phyloP scores from a whole-genome alignment of 2,888 invertebrate genomes.

The Dryomyza anilis region DNA sequence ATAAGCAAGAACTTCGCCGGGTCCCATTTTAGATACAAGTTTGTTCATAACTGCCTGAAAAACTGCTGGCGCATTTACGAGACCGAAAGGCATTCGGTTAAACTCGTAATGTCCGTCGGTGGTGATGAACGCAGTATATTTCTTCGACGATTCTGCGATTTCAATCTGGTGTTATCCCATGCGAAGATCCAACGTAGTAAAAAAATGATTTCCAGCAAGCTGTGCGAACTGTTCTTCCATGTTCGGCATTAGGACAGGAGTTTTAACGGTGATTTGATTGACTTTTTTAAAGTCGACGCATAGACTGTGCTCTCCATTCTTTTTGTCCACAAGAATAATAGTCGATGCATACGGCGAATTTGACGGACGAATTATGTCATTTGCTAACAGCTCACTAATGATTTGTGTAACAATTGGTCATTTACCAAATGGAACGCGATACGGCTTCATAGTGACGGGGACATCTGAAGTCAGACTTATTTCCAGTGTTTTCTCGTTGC shows the following conservation, averaged over 20 bases:
- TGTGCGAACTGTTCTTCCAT: constrained; percentile 33
- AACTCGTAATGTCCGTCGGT: constrained; percentile 33
- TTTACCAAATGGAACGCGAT: constrained; percentile 31
- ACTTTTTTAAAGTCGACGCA: constrained; percentile 19
- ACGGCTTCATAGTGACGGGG: constrained; percentile 30
- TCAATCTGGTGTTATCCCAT: constrained; percentile 36
- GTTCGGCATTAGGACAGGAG: constrained; percentile 33
- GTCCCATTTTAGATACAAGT: constrained; percentile 19
- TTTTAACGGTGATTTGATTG: constrained; percentile 27
- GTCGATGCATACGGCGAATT: constrained; percentile 34
- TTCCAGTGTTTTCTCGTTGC: constrained; percentile 23
- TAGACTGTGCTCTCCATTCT: constrained; percentile 34
- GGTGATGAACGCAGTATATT: constrained; percentile 36
- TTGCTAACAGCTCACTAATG: constrained; percentile 24
- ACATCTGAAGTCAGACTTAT: constrained; percentile 23
- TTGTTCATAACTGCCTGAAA: constrained; percentile 28
- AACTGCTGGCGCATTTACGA: constrained; percentile 33
- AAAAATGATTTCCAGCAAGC: constrained; percentile 20
- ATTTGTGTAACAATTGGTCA: constrained; percentile 18
- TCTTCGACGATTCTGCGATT: constrained; percentile 28
- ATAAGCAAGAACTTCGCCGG: constrained; percentile 28
- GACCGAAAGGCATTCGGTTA: constrained; percentile 36
- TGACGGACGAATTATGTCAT: constrained; percentile 28
- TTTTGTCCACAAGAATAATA: constrained; percentile 35
- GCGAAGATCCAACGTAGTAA: constrained; percentile 22